Base-by-base conservation (phyloP, 1,140 invertebrate species). In the Nasonia vitripennis region DNA sequence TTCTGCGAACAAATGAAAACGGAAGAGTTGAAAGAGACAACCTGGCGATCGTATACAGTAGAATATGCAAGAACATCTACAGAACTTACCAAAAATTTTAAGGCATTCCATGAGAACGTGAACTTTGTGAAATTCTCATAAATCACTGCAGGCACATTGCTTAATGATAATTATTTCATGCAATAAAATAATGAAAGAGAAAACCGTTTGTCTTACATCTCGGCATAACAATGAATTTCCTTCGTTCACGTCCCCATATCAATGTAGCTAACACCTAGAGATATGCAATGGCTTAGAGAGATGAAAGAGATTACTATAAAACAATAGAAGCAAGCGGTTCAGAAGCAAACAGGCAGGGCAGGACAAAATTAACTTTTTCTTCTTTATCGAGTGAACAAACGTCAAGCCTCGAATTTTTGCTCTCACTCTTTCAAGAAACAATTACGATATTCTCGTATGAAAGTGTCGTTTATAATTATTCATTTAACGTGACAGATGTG, bases 321-420 rank as follows among this genome's bases (percentile, higher is more conserved):
- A 27, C 23, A 71, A 2, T 87, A 89, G 81, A 89, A 89, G 89
- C 90, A 90, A 90, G 90, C 89, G 87, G 55, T 82, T 89, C 78
- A 87, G 86, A 90, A 90, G 89, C 90, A 89, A 62, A 62, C 81
- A 90, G 87, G 88, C 88, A 88, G 82, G 88, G 78, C 48, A 83
- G 75, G 77, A 78, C 45, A 88, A 88, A 86, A 81, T 87, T 81
- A 88, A 87, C 68, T 31, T 87, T 45, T 84, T 87, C 71, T 83
- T 84, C 20, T 78, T 78, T 23, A 70, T 81, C 70, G 23, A 85
- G 75, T 23, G 73, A 80, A 48, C 48, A 80, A 55, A 41, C 67
- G 78, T 86, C 83, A 89, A 86, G 62, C 37, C n/a, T 78, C 17
- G 62, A 83, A 4, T 70, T 78, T 23, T 23, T 51, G n/a, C 45